These are phyloP conservation scores for Origma solitaria DNA, from an alignment of 2,113 vertebrate species.

Conservation along the genomic window DNA sequence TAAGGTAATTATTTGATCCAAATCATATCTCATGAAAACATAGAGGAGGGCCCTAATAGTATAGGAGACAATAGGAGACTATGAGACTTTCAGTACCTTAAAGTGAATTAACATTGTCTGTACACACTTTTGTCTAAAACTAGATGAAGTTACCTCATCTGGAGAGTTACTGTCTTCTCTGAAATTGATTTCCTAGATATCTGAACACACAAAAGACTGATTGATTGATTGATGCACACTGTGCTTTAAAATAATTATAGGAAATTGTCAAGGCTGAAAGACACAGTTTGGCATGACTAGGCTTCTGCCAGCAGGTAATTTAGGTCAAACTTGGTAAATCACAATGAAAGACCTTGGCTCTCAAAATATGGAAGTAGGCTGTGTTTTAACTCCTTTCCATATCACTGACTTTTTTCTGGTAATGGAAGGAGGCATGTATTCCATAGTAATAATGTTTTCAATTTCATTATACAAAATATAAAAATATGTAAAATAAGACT, in stretches of 20 bases:
- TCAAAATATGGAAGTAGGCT: not conserved
- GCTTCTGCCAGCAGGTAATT: not conserved
- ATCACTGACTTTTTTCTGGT: not conserved
- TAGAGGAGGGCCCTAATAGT: not conserved
- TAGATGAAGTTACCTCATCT: not conserved
- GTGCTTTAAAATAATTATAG: not conserved
- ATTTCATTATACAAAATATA: not conserved
- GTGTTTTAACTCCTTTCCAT: not conserved
- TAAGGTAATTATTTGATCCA: not conserved
- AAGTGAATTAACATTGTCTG: not conserved
- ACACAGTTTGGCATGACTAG: not conserved
- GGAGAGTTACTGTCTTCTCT: not conserved
- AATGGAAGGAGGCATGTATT: not conserved
- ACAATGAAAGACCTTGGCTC: not conserved
- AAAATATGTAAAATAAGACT: not conserved
- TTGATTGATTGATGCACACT: not conserved
- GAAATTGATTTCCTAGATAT: not conserved
- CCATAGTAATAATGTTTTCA: not conserved
- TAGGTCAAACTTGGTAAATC: not conserved
- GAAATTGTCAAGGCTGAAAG: not conserved
- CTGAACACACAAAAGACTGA: not conserved
- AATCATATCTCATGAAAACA: not conserved
- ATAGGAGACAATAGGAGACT: not conserved
- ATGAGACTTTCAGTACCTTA: not conserved
- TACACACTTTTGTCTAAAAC: not conserved